A percentile compares a stretch with the other conserved stretches of the same genome.
Conservation (phyloP, 2,888 invertebrate genomes). For the Seira sanloemensis region DNA sequence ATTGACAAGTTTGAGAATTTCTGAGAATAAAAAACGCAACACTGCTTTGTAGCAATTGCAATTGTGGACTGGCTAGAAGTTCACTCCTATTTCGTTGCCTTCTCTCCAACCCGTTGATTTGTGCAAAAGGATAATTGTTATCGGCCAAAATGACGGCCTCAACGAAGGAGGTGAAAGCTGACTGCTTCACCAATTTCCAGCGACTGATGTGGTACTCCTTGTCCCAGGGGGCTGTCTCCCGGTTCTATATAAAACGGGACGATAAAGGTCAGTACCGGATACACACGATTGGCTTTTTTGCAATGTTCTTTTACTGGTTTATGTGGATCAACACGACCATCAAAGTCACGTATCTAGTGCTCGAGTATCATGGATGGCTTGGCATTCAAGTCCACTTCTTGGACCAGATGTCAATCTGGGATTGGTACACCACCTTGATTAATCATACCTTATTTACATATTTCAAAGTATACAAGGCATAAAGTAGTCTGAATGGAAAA, state of each 20-base stretch:
- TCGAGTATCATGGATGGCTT: slow-evolving; percentile 41
- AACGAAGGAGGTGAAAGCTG: slow-evolving; percentile 19
- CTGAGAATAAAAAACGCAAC: no score
- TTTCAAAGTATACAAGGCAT: no score
- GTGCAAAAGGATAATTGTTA: no score
- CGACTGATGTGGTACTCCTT: slow-evolving; percentile 58
- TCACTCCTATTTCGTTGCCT: neutral
- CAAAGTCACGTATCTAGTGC: slow-evolving; percentile 47
- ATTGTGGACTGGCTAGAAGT: neutral
- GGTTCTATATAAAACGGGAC: slow-evolving; percentile 50
- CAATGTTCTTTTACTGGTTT: slow-evolving; percentile 59
- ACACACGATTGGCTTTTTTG: slow-evolving; percentile 23
- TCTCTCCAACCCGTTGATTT: no score
- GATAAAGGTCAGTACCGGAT: slow-evolving; percentile 49
- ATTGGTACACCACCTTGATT: slow-evolving; percentile 46
- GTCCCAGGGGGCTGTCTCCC: slow-evolving; percentile 46
- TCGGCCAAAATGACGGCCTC: neutral
- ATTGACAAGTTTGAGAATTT: neutral
- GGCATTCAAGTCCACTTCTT: slow-evolving; percentile 56
- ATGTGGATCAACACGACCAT: slow-evolving; percentile 61
- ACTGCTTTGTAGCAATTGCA: neutral
- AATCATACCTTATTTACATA: no score
- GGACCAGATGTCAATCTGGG: slow-evolving; percentile 63
- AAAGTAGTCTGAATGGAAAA: no score
- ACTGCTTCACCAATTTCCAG: slow-evolving; percentile 57